These are phyloP conservation scores for Nothura maculosa DNA, from an alignment of 2,797 vertebrate species.

Conservation along the genomic window DNA sequence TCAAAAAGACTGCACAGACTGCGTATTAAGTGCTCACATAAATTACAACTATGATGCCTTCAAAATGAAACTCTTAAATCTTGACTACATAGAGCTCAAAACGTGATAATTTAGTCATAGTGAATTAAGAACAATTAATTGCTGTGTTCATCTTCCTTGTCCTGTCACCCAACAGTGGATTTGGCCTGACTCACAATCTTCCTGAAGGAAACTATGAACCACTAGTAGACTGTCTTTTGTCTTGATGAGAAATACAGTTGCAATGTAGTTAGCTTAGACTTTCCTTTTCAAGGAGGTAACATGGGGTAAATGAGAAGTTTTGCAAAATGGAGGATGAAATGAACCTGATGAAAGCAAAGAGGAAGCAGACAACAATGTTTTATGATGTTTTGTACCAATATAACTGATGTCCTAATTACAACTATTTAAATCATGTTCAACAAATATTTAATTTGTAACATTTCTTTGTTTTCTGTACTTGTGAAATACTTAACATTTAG, in stretches of 20 bases:
- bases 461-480: not conserved
- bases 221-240: not conserved
- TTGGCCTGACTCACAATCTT: not conserved
- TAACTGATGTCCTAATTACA: not conserved
- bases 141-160: not conserved
- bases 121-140: not conserved
- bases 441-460: not conserved
- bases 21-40: not conserved
- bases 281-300: not conserved
- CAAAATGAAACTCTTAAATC: not conserved
- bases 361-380: not conserved
- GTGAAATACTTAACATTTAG: not conserved
- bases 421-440: not conserved
- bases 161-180: not conserved
- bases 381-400: not conserved
- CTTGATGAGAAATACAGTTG: not conserved
- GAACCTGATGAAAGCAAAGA: not conserved
- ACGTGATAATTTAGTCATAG: not conserved
- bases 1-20: not conserved
- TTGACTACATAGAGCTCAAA: not conserved
- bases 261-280: not conserved
- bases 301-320: not conserved
- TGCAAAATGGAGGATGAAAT: not conserved
- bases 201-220: not conserved
- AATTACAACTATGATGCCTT: not conserved